Evolutionary conservation across 2,113 vertebrate genomes (phyloP), one percentile per base, ranked within the genome.

Genomic region (Empidonax traillii): DNA sequence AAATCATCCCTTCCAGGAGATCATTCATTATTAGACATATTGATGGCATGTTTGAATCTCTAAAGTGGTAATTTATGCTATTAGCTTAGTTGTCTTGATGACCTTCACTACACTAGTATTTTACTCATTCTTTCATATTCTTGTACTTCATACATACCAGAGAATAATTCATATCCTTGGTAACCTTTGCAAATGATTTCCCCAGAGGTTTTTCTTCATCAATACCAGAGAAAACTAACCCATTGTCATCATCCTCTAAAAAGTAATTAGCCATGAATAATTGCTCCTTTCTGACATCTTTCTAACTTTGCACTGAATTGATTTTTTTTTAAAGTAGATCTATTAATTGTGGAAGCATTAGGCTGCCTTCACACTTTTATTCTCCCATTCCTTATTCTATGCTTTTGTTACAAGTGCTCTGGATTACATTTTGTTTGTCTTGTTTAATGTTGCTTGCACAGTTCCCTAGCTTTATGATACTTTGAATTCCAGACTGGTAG

Each of bases 121-220:
- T 97, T 97, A 95, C 96, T 96, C 90, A 94, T 96, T 97, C 96
- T 97, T 96, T 79, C 89, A 83, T 96, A 93, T 97, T 96, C 90
- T 83, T 97, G 94, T 95, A 93, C 92, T 97, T 97, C 89, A 97
- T 96, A 95, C 81, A 76, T 95, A 96, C 74, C 77, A 72, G 91
- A 97, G 97, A 98, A 98, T 98, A 98, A 98, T 97, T 98, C 97
- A 98, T 98, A 98, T 97, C 94, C 96, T 97, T 96, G 87, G 96
- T 98, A 98, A 98, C 97, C 97, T 98, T 98, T 98, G 95, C 94
- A 96, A 97, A 97, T 98, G 96, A 98, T 98, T 98, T 98, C 97
- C 97, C 97, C 66, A 96, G 96, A 97, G 97, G 78, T 93, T 97
- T 98, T 96, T 85, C 97, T 98, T 97, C 98, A 98, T 98, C 98